Percentiles rank a stretch among this genome's conserved stretches.
phyloP scores from a whole-genome alignment of 2,113 vertebrate genomes.

The Atlantisia rogersi region DNA sequence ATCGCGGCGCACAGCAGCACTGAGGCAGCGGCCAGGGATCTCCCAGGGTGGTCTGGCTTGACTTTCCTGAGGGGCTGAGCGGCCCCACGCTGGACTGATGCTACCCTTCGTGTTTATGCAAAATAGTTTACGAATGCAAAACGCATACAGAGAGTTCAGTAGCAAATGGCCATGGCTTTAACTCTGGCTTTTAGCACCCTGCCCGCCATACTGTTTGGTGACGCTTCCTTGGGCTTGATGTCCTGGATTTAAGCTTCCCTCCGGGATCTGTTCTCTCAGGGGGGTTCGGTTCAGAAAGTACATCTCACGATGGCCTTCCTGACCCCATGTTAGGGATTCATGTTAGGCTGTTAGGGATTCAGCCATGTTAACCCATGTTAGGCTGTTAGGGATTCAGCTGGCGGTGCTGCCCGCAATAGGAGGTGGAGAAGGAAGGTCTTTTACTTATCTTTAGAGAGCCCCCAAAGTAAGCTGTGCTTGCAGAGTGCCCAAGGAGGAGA shows the following conservation, averaged over 20 bases:
- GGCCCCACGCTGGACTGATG: accelerated
- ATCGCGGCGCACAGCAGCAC: accelerated
- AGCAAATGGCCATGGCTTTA: not conserved
- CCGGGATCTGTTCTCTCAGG: accelerated
- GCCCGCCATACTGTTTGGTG: not conserved
- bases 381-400: not conserved
- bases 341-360: not conserved
- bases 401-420: accelerated
- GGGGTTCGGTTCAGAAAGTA: not conserved
- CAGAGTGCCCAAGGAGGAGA: not conserved
- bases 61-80: not conserved
- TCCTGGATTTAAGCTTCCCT: not conserved
- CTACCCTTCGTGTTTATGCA: not conserved
- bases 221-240: accelerated
- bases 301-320: not conserved
- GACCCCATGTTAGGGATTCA: not conserved
- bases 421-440: not conserved
- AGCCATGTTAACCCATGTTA: too few species aligned
- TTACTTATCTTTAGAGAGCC: not conserved
- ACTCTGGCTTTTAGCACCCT: not conserved
- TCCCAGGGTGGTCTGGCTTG: too few species aligned
- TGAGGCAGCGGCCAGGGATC: not conserved
- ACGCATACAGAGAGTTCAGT: not conserved
- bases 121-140: not conserved
- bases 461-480: not conserved